Evolutionary conservation across 1,140 invertebrate genomes (phyloP).

Genomic region (Arctopsyche grandis): DNA sequence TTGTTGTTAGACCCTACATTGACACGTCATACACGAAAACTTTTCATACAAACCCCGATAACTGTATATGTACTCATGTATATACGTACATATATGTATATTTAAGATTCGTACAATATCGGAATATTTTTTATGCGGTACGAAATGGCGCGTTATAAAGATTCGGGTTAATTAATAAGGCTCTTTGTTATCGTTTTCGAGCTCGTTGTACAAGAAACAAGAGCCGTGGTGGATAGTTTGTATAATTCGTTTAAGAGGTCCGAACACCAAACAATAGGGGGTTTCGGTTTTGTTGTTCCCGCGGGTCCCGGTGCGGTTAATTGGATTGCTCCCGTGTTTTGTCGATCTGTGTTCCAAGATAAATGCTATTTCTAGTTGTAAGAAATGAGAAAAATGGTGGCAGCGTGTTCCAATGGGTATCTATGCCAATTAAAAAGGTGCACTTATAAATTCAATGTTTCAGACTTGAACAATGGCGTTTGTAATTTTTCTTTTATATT

Average conservation of each 20-base stretch:
- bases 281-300: constrained; percentile 36
- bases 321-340: constrained; percentile 40
- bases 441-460: no score
- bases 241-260: constrained; percentile 25
- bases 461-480: no score
- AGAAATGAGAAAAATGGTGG: constrained; percentile 12
- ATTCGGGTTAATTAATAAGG: background rate
- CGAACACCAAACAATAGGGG: constrained; percentile 18
- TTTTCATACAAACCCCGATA: background rate
- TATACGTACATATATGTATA: background rate
- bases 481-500: no score
- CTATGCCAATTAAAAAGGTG: constrained; percentile 20
- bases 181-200: constrained; percentile 11
- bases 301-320: constrained; percentile 34
- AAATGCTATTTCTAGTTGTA: constrained; percentile 11
- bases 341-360: constrained; percentile 16
- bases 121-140: no score
- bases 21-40: background rate
- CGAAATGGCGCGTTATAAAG: background rate
- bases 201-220: background rate
- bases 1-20: background rate
- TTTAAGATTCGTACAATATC: background rate
- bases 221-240: constrained; percentile 15
- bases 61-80: background rate
- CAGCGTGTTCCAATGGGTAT: no score